Base-by-base conservation (phyloP, 2,797 vertebrate species). In the Vultur gryphus region DNA sequence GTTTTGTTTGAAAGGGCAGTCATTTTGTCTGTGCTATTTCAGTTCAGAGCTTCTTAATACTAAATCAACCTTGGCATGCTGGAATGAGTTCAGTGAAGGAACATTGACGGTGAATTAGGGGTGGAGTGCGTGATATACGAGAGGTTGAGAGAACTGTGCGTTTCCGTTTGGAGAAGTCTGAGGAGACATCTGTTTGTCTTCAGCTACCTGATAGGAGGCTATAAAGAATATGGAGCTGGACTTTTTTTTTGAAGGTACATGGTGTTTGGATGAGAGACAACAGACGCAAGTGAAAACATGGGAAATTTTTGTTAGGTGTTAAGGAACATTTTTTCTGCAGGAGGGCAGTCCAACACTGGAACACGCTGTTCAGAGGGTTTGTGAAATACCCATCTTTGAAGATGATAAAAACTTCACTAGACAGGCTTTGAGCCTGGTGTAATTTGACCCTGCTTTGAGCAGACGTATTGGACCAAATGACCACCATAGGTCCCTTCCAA, bases 21-120 rank as follows among this genome's bases (percentile, higher is more conserved):
- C 2, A 18, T 87, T 95, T 81, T 84, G 31, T 82, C 33, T 51
- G 43, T 58, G 24, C 33, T 84, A 12, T 39, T 92, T 52, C 5
- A 39, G 31, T 84, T 71, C 44, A 87, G 64, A 46, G 43, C 13
- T 84, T 70, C 33, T 70, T 90, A 84, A 29, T 73, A 58, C 6
- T 84, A 46, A 18, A 31, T 59, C 5, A 8, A 10, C 48, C 21
- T 0, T 77, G 61, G 21, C 29, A n/a, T 81, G 44, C 61, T 84
- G 65, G 31, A 84, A 41, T 41, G 16, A 67, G 26, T 59, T 41
- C 65, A 57, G 28, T 54, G 69, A 48, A 66, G 33, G 49, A 58
- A 35, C 0, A 0, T 61, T 39, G 37, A 37, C 10, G 37, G 10
- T 37, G 37, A 37, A 37, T 37, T 37, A 18, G 2, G 12, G 15